Evolutionary conservation across 2,797 vertebrate species (phyloP), one percentile per base, ranked within the genome.

Genomic region (Typhlichthys eigenmanni): DNA sequence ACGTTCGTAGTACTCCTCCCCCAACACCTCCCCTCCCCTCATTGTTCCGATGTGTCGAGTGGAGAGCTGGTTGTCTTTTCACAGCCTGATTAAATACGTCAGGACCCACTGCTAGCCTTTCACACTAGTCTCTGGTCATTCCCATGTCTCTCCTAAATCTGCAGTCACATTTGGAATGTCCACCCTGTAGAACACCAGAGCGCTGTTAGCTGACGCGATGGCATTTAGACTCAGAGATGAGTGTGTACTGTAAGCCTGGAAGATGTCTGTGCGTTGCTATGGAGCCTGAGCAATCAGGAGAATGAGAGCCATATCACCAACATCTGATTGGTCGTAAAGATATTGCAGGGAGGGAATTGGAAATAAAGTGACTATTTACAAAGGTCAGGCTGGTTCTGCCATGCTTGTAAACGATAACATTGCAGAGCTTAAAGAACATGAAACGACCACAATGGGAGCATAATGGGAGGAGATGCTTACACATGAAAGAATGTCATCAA

Each of bases 381-480:
- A 86, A 90, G 89, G 85, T 89, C 86, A 88, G 54, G 29, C 83
- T 80, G 74, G 77, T 79, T 66, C 84, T 80, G 73, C 55, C 70
- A 79, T 69, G 75, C 77, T 81, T 84, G 74, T 79, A 73, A 78
- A 62, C 71, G 83, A 87, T 81, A 83, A 79, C 67, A 76, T 87
- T 81, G 68, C 76, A 55, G 66, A 68, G 75, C 58, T 71, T 68
- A 76, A 73, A 66, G 57, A 81, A 75, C 68, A 76, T 49, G 64
- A 13, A 53, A 61, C 78, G 74, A 61, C 72, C 63, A 62, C 71
- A 68, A 80, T 34, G 62, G 72, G 76, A 81, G 78, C 82, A 84
- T 87, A 85, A 89, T 81, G 69, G 65, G 75, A 86, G 81, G 72
- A 80, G 88, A 88, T 87, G 88, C 83, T 80, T 83, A 82, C 81